phyloP scores from a whole-genome alignment of 1,140 invertebrate species.

The Calycopis cecrops region DNA sequence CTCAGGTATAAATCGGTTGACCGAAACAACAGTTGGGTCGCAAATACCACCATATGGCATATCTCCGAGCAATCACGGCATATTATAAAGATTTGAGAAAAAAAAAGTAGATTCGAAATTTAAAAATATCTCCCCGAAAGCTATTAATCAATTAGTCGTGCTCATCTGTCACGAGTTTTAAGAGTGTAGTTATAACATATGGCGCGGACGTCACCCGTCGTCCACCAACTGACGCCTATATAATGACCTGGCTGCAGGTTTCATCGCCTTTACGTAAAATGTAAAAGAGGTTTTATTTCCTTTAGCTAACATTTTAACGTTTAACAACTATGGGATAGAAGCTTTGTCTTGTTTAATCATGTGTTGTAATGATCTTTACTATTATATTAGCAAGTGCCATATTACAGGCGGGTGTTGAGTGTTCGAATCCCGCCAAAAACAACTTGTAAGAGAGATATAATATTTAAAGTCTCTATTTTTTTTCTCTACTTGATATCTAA shows the following conservation, averaged over 20 bases:
- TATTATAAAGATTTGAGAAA: constrained; percentile 61
- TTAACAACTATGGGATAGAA: too few species aligned
- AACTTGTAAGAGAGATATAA: too few species aligned
- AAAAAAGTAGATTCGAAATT: constrained; percentile 61
- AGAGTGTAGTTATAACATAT: constrained; percentile 51
- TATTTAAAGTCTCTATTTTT: too few species aligned
- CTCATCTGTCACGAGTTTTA: constrained; percentile 57
- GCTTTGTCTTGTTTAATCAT: too few species aligned
- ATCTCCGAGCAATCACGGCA: constrained; percentile 59
- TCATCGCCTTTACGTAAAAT: constrained; percentile 23
- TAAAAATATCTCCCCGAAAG: constrained; percentile 59
- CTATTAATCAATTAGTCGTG: constrained; percentile 69
- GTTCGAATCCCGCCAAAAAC: too few species aligned
- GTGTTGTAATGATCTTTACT: too few species aligned
- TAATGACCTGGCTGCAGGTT: constrained; percentile 37
- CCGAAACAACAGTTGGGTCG: constrained; percentile 47
- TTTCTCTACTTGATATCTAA: too few species aligned
- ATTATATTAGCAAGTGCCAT: too few species aligned
- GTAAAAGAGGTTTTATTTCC: too few species aligned
- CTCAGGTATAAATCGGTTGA: constrained; percentile 19
- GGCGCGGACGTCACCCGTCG: constrained; percentile 39
- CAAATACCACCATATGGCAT: constrained; percentile 64
- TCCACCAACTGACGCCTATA: constrained; percentile 62
- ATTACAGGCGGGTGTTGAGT: too few species aligned
- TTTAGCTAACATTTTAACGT: too few species aligned